phyloP scores from a whole-genome alignment of 1,140 invertebrate genomes.

The Drosophila neocordata region DNA sequence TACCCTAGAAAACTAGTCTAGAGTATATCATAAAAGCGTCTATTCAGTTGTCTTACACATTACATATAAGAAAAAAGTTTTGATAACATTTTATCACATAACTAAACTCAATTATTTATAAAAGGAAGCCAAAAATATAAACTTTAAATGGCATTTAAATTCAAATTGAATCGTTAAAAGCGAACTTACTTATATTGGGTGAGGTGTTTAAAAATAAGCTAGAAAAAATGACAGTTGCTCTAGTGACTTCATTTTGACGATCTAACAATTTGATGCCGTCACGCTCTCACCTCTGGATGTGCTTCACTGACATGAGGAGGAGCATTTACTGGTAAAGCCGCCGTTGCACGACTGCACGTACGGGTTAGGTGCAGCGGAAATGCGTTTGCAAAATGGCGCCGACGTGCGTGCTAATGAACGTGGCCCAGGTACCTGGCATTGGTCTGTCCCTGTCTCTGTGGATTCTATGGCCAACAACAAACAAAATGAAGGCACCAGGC shows the following conservation, averaged over 20 bases:
- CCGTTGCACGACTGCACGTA: slow-evolving; percentile 55
- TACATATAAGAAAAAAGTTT: no score
- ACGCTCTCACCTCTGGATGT: slow-evolving; percentile 18
- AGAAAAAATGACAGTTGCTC: background rate
- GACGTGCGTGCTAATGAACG: slow-evolving; percentile 79
- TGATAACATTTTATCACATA: no score
- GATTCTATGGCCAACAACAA: slow-evolving; percentile 45
- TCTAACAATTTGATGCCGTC: background rate
- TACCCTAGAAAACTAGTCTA: no score
- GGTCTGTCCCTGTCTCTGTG: background rate
- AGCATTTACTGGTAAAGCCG: slow-evolving; percentile 12
- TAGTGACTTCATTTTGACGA: background rate
- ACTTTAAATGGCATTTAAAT: no score
- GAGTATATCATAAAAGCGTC: no score
- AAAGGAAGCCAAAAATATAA: no score
- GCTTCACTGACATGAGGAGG: background rate
- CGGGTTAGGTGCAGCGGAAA: slow-evolving; percentile 62
- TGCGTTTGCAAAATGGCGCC: slow-evolving; percentile 78
- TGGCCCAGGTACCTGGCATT: slow-evolving; percentile 8
- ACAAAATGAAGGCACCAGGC: slow-evolving; percentile 44
- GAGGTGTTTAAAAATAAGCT: no score
- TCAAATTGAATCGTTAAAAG: no score
- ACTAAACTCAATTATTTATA: no score
- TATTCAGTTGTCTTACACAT: no score
- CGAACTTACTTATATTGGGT: no score